Conservation (phyloP, 2,113 vertebrate genomes). For the Eupsittula cactorum region DNA sequence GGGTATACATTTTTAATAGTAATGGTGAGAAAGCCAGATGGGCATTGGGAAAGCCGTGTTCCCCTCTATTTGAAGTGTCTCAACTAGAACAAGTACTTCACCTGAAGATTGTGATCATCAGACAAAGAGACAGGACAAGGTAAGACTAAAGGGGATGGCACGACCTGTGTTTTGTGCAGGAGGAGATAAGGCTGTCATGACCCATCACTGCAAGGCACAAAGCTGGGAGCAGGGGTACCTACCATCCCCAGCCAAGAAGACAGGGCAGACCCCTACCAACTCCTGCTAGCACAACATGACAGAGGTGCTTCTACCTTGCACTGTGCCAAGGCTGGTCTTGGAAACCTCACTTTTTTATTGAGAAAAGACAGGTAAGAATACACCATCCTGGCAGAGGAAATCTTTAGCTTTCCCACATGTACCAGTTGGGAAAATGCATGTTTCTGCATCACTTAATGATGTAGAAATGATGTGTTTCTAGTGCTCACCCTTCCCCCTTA, state of each 20-base stretch:
- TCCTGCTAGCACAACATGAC: neutral
- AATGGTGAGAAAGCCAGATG: neutral
- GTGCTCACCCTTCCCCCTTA: neutral
- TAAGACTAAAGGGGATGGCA: accelerated
- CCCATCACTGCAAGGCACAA: neutral
- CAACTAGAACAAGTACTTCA: neutral
- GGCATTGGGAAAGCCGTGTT: neutral
- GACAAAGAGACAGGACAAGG: neutral
- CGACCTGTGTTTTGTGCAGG: accelerated
- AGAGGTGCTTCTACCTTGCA: neutral
- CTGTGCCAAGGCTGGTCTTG: neutral
- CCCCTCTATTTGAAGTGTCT: neutral
- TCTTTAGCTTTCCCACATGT: neutral
- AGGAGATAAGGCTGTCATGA: neutral
- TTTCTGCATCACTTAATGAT: neutral
- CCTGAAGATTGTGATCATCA: neutral
- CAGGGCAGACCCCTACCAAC: neutral
- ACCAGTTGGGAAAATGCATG: neutral
- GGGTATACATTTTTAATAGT: neutral
- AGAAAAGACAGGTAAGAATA: neutral
- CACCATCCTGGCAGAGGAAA: neutral
- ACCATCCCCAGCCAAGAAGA: neutral
- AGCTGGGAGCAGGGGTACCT: neutral
- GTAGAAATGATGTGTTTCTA: neutral
- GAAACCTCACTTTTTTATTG: neutral